Percentiles rank a stretch among this genome's conserved stretches.
Conservation (phyloP, 2,113 vertebrate genomes). For the Trogon surrucura region DNA sequence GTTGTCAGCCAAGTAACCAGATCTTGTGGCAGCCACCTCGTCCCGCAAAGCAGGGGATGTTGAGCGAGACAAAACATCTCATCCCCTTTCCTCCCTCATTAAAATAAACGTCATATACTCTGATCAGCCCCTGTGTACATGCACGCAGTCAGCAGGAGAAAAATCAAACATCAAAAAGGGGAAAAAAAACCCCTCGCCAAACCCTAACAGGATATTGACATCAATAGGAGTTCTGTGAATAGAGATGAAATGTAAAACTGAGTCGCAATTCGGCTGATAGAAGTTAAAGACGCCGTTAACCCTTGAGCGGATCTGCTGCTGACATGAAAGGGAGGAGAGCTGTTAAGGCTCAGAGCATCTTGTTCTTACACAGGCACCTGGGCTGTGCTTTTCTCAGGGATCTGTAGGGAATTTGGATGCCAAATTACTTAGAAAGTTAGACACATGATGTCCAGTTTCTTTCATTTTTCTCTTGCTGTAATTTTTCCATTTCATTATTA, state of each 20-base stretch:
- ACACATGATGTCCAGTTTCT: accelerated
- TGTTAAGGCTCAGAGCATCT: neutral
- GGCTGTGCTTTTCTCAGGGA: neutral
- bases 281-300: neutral
- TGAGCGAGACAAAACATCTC: neutral
- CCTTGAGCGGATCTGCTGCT: neutral
- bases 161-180: slow-evolving; percentile 63
- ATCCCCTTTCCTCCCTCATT: neutral
- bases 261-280: neutral
- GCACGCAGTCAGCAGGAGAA: slow-evolving; percentile 31
- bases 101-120: slow-evolving; percentile 18
- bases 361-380: neutral
- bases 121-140: slow-evolving; percentile 47
- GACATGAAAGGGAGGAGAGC: neutral
- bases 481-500: neutral
- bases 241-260: slow-evolving; percentile 39
- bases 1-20: neutral
- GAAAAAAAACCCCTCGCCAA: neutral
- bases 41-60: neutral
- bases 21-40: neutral
- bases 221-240: slow-evolving; percentile 36
- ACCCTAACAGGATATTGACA: slow-evolving; percentile 46
- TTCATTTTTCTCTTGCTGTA: neutral
- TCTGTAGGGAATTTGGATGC: neutral
- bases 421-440: neutral